Evolutionary conservation across 2,797 vertebrate genomes (phyloP).

Genomic region (Cichlasoma orientale): DNA sequence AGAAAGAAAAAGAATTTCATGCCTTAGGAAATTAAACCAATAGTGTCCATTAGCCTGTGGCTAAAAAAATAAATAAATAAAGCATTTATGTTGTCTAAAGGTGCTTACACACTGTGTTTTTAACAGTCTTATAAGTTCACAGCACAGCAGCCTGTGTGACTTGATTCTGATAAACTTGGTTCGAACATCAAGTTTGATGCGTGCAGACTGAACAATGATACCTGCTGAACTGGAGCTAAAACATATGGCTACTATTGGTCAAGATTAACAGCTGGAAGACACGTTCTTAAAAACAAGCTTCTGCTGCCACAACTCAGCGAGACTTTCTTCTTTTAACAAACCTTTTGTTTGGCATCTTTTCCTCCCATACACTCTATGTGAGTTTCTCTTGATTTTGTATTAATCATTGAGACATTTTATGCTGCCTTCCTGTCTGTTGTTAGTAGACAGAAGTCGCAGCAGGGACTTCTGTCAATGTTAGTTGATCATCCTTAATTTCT

Average conservation of each 20-base stretch:
- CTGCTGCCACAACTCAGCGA: background rate
- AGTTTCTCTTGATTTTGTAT: background rate
- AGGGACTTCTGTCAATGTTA: background rate
- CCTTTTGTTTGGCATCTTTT: background rate
- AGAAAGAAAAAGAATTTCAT: background rate
- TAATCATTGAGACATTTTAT: fast-evolving
- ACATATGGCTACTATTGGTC: background rate
- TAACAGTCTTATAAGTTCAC: background rate
- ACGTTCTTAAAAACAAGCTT: background rate
- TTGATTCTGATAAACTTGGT: fast-evolving
- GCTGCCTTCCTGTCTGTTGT: background rate
- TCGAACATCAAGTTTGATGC: fast-evolving
- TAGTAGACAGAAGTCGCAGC: background rate
- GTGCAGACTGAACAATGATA: background rate
- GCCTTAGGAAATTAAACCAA: background rate
- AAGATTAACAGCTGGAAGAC: background rate
- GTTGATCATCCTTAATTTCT: background rate
- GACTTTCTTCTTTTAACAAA: fast-evolving
- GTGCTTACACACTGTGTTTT: background rate
- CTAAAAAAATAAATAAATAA: background rate
- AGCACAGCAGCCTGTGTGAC: background rate
- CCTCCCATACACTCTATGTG: background rate
- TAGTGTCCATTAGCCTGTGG: background rate
- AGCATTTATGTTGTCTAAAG: background rate
- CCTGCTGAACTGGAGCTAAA: background rate